Evolutionary conservation across 2,113 vertebrate species (phyloP), one percentile per base, ranked within the genome.

Genomic region (Amblyopsis rosae): DNA sequence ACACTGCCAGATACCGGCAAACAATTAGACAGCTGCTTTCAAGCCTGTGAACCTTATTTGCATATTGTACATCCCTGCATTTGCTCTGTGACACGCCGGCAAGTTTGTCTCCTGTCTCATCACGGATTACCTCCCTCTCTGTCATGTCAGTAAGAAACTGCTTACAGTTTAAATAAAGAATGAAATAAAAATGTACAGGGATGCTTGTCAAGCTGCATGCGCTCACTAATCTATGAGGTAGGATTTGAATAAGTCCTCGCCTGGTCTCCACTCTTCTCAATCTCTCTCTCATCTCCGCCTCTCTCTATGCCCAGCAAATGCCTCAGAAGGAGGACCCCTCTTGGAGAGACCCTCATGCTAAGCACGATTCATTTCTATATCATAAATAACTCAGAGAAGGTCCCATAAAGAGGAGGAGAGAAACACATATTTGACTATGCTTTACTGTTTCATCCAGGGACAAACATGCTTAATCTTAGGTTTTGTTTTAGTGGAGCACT

Each of bases 161-260:
- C 82, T 87, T 87, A 83, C 70, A 89, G 12, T 80, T 59, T 72
- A 83, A 88, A 80, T 86, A 88, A 76, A 76, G 33, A 69, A 80
- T 84, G 83, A 88, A 90, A 90, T 85, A 83, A 86, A 87, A 89
- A 91, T 69, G 88, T 71, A 66, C 76, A 73, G 85, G 91, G 88
- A 76, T 82, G 87, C 87, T 92, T 91, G 91, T 93, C 91, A 91
- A 87, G 82, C 81, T 77, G 84, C 26, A 26, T 26, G 26, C 80
- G 86, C 90, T 90, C 81, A 86, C 89, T 92, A 92, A 93, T 93
- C 92, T 92, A 85, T 78, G 82, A 89, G 87, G 88, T 73, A 85
- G 89, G 91, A 92, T 93, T 93, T 93, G 89, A 92, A 92, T 92
- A 93, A 91, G 69, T 90, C 87, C 87, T 92, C 45, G 50, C 77